phyloP scores from a whole-genome alignment of 2,797 vertebrate species.

The Paedocypris micromegethes region DNA sequence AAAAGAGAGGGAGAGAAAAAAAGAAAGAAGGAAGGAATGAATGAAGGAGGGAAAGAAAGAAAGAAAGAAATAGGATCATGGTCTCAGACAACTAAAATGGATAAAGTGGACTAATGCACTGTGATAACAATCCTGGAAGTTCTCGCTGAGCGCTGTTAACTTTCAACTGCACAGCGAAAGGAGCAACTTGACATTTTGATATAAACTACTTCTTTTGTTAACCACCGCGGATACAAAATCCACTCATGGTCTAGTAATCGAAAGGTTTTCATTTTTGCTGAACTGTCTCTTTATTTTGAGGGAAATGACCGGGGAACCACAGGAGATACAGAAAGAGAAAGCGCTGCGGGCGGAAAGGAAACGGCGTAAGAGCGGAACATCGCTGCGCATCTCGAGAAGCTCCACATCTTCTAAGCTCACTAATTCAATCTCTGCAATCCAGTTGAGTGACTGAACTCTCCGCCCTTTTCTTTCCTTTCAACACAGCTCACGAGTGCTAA shows the following conservation, averaged over 20 bases:
- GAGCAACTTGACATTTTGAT: conserved; percentile 1
- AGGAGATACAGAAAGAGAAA: conserved; percentile 33
- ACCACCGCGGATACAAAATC: neutral
- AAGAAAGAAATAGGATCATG: too few species aligned
- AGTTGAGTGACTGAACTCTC: conserved; percentile 55
- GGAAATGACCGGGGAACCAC: conserved; percentile 13
- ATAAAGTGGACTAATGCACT: too few species aligned
- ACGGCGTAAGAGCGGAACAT: conserved; percentile 1
- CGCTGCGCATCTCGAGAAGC: conserved; percentile 13
- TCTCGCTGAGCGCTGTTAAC: too few species aligned
- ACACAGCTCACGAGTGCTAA: conserved; percentile 55
- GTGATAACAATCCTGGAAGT: too few species aligned
- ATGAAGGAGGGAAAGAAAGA: too few species aligned
- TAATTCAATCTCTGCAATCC: conserved; percentile 66
- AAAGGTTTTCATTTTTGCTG: conserved; percentile 16
- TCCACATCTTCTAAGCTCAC: conserved; percentile 53
- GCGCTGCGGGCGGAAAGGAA: conserved; percentile 30
- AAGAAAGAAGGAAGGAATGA: too few species aligned
- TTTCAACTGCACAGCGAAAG: neutral
- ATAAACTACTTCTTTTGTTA: conserved; percentile 2
- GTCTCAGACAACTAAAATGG: too few species aligned
- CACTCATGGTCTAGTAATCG: neutral
- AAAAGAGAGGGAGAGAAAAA: too few species aligned
- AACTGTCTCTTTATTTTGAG: neutral
- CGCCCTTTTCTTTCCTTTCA: conserved; percentile 46